Percentiles rank a stretch among this genome's conserved stretches.
Evolutionary conservation across 2,113 vertebrate species (phyloP).

Genomic region (Zapus hudsonius): DNA sequence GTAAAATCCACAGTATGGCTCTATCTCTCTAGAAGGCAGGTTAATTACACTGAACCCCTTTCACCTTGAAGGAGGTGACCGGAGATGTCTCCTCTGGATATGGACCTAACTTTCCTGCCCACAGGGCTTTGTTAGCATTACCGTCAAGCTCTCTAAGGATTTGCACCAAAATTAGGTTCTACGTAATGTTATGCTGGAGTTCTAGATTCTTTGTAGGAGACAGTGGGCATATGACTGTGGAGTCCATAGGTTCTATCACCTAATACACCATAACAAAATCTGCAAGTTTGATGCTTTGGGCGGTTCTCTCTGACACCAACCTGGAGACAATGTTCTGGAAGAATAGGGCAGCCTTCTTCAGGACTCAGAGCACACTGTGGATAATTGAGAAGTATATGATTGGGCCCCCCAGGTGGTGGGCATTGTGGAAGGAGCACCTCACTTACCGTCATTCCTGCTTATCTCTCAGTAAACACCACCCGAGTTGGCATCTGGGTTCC

Average conservation of each 20-base stretch:
- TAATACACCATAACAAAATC: background rate
- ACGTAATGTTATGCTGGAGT: background rate
- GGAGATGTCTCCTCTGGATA: background rate
- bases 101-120: background rate
- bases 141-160: background rate
- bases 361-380: background rate
- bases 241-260: background rate
- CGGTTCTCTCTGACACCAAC: background rate
- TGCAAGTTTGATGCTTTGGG: background rate
- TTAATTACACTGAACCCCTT: rapidly evolving
- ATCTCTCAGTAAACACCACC: background rate
- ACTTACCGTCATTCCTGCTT: background rate
- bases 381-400: background rate
- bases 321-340: background rate
- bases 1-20: too few species aligned
- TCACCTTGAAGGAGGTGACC: background rate
- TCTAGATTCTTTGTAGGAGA: background rate
- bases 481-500: background rate
- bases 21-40: background rate
- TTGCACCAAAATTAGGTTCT: background rate
- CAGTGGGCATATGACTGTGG: background rate
- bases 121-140: background rate
- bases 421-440: background rate
- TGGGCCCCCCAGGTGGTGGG: too few species aligned
- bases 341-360: background rate